Evolutionary conservation across 2,113 vertebrate species (phyloP).

Genomic region (Actinemys pallida): DNA sequence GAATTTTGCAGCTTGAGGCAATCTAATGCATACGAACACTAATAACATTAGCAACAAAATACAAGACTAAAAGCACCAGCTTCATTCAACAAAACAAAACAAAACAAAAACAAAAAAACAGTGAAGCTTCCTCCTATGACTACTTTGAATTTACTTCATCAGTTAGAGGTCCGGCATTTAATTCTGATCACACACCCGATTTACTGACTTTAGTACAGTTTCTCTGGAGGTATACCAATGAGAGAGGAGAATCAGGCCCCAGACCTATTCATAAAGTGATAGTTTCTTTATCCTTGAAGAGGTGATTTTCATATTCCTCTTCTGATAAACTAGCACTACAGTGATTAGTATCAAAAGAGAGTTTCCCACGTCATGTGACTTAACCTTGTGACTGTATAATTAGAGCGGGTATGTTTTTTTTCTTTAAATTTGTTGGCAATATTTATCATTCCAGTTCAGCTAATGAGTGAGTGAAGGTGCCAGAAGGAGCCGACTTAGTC

Average conservation of each 20-base stretch:
- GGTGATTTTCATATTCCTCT: not conserved
- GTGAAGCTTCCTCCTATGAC: not conserved
- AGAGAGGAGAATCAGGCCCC: not conserved
- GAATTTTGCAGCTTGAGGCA: not conserved
- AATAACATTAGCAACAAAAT: not conserved
- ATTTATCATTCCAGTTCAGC: not conserved
- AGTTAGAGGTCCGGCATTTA: not conserved
- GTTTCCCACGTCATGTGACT: fast-evolving
- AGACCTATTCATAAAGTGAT: not conserved
- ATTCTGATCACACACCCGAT: not conserved
- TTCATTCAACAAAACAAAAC: not conserved
- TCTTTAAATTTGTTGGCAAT: not conserved
- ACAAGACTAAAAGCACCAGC: not conserved
- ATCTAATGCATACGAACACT: not conserved
- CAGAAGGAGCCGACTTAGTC: not conserved
- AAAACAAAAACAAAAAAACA: not conserved
- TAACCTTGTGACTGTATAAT: not conserved
- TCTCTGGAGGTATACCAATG: not conserved
- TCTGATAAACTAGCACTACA: not conserved
- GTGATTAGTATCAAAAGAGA: not conserved
- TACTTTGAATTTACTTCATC: not conserved
- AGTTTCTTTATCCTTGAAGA: not conserved
- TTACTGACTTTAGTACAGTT: not conserved
- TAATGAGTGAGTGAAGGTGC: not conserved
- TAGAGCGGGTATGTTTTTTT: not conserved